Conservation (phyloP, 1,140 invertebrate genomes). For the Chrysopa pallens region DNA sequence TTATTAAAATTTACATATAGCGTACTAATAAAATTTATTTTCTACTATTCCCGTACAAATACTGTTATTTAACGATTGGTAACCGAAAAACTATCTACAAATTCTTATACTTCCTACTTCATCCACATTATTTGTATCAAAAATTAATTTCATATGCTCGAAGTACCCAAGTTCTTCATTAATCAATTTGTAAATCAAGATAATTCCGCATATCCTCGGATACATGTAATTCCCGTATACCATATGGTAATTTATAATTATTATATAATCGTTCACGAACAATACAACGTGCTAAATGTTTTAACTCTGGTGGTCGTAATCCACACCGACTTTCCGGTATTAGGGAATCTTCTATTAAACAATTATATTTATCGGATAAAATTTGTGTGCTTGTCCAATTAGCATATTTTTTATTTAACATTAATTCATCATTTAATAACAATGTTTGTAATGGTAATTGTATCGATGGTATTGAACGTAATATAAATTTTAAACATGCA, state of each 20-base stretch:
- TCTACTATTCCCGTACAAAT: no score
- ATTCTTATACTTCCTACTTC: no score
- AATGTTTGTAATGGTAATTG: slow-evolving; percentile 18
- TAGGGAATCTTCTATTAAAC: slow-evolving; percentile 38
- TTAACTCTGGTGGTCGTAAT: slow-evolving; percentile 34
- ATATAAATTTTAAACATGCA: slow-evolving; percentile 40
- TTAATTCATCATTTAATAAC: slow-evolving; percentile 16
- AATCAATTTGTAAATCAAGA: slow-evolving; percentile 52
- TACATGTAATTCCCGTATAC: slow-evolving; percentile 43
- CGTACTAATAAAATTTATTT: no score
- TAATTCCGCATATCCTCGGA: slow-evolving; percentile 44
- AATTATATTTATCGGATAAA: slow-evolving; percentile 39
- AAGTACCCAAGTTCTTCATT: no score
- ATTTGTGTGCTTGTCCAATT: slow-evolving; percentile 20
- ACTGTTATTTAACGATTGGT: no score
- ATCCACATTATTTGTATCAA: no score
- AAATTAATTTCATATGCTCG: no score
- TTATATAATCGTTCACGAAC: slow-evolving; percentile 42
- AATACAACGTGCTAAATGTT: slow-evolving; percentile 42
- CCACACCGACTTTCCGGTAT: slow-evolving; percentile 39
- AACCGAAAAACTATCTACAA: no score
- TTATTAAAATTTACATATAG: no score
- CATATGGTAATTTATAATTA: slow-evolving; percentile 51
- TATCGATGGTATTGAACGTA: slow-evolving; percentile 36
- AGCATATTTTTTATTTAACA: no score